Evolutionary conservation across 2,888 invertebrate genomes (phyloP).

Genomic region (Monochamus alternatus): DNA sequence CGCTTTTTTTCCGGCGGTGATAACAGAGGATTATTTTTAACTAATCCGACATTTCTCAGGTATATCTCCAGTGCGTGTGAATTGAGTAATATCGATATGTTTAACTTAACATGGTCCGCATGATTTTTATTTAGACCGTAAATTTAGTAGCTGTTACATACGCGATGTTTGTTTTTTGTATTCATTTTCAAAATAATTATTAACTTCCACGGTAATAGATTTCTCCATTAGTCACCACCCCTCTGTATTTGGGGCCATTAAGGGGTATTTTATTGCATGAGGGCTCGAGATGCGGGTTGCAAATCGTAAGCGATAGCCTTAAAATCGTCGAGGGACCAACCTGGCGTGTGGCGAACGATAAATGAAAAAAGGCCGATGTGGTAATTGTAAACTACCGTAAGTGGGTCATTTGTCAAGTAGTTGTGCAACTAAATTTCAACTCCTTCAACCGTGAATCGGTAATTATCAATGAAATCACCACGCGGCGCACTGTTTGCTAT

Average conservation of each 20-base stretch:
- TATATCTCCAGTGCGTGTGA: neutral
- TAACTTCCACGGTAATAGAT: too few species aligned
- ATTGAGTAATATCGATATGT: too few species aligned
- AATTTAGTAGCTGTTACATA: too few species aligned
- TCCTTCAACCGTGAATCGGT: conserved; percentile 59
- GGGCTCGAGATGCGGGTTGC: conserved; percentile 18
- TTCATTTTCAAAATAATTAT: too few species aligned
- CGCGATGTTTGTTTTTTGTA: too few species aligned
- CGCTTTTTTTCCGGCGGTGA: conserved; percentile 1
- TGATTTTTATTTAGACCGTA: too few species aligned
- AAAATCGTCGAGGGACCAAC: conserved; percentile 38
- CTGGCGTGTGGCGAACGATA: conserved; percentile 38
- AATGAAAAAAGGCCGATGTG: conserved; percentile 53
- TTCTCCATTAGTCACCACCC: neutral
- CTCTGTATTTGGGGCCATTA: neutral
- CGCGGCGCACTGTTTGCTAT: conserved; percentile 11
- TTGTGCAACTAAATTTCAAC: conserved; percentile 60
- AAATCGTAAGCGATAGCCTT: conserved; percentile 13
- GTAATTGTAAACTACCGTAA: conserved; percentile 53
- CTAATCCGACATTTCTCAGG: conserved; percentile 1
- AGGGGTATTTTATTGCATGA: neutral
- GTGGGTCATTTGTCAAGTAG: conserved; percentile 59
- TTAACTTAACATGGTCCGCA: too few species aligned
- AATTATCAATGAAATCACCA: conserved; percentile 56
- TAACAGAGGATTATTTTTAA: conserved; percentile 8